Evolutionary conservation across 2,113 vertebrate species (phyloP).

Genomic region (Rhineura floridana): DNA sequence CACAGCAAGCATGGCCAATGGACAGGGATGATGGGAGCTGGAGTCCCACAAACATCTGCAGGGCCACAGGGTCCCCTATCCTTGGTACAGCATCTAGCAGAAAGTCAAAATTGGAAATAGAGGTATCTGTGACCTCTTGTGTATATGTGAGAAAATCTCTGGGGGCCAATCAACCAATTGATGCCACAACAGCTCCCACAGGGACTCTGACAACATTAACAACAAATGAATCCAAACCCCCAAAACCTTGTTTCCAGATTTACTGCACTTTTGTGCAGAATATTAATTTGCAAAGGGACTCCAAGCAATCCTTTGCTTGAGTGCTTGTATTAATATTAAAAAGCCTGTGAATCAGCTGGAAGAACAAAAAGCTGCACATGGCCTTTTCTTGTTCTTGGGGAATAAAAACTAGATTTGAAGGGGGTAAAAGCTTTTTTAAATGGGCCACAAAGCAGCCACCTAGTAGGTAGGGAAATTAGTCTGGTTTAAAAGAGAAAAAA

Average conservation of each 20-base stretch:
- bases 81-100: neutral
- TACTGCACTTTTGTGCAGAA: slow-evolving; percentile 8
- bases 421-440: slow-evolving; percentile 55
- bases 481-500: slow-evolving; percentile 13
- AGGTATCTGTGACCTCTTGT: neutral
- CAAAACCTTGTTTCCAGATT: neutral
- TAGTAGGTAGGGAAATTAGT: slow-evolving; percentile 55
- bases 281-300: neutral
- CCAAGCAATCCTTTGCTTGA: slow-evolving; percentile 22
- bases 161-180: neutral
- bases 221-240: neutral
- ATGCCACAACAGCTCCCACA: neutral
- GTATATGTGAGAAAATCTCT: neutral
- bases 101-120: neutral
- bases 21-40: no score
- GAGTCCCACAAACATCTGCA: neutral
- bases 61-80: neutral
- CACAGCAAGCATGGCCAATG: no score
- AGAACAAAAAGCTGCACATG: slow-evolving; percentile 33
- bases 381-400: slow-evolving; percentile 4
- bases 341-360: slow-evolving; percentile 23
- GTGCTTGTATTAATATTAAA: slow-evolving; percentile 41
- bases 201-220: neutral
- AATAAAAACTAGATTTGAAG: slow-evolving; percentile 48
- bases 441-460: slow-evolving; percentile 26